phyloP scores from a whole-genome alignment of 2,888 invertebrate genomes.

The Cyaniris semiargus region DNA sequence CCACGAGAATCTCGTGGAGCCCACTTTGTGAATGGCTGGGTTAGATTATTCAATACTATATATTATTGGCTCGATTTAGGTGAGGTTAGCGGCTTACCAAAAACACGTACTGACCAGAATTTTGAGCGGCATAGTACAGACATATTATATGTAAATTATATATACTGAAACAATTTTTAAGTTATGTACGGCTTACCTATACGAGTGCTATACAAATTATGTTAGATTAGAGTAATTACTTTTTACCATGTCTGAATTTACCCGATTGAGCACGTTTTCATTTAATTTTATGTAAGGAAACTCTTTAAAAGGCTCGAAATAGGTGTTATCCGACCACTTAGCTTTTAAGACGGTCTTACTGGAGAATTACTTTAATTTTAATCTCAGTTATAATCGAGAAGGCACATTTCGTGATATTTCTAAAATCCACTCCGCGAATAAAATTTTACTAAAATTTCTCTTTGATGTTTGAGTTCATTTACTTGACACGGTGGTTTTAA shows the following conservation, averaged over 20 bases:
- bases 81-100: too few species aligned
- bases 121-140: too few species aligned
- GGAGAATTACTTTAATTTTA: background rate
- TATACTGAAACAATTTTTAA: too few species aligned
- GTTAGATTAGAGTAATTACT: background rate
- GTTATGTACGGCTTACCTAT: too few species aligned
- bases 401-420: background rate
- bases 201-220: too few species aligned
- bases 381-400: background rate
- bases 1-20: too few species aligned
- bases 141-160: too few species aligned
- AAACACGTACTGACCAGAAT: too few species aligned
- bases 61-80: too few species aligned
- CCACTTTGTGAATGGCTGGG: too few species aligned
- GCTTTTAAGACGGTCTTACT: background rate
- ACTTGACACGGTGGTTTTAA: background rate
- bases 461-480: constrained; percentile 17
- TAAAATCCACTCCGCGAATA: background rate
- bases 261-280: background rate
- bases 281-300: background rate
- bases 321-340: background rate
- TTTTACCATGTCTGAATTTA: background rate
- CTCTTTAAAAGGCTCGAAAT: background rate
- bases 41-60: too few species aligned
- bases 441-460: background rate